Evolutionary conservation across 2,888 invertebrate species (phyloP).

Genomic region (Dermolepida albohirtum): DNA sequence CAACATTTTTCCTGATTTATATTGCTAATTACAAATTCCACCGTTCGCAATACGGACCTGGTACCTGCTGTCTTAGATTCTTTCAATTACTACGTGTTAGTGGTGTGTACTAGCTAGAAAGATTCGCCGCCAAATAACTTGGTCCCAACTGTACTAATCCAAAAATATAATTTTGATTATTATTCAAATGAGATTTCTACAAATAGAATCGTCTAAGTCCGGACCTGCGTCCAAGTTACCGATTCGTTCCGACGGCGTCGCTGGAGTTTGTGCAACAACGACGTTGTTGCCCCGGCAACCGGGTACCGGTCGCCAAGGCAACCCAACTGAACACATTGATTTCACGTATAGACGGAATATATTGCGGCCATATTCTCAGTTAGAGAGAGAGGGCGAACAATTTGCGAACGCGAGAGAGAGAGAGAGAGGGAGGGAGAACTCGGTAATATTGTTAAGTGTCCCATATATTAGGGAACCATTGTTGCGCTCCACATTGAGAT

Average conservation of each 20-base stretch:
- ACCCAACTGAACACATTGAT: slow-evolving; percentile 64
- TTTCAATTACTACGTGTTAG: too few relatives aligned
- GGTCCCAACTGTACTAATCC: too few relatives aligned
- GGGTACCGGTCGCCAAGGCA: slow-evolving; percentile 53
- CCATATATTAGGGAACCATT: slow-evolving; percentile 61
- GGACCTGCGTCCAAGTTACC: slow-evolving; percentile 17
- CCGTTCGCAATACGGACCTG: too few relatives aligned
- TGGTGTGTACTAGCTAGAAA: too few relatives aligned
- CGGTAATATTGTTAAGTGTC: slow-evolving; percentile 62
- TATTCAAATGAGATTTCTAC: background rate
- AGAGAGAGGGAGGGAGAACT: slow-evolving; percentile 44
- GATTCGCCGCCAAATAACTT: too few relatives aligned
- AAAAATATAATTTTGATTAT: too few relatives aligned
- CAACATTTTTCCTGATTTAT: too few relatives aligned
- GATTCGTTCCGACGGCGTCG: slow-evolving; percentile 47
- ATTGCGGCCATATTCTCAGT: slow-evolving; percentile 60
- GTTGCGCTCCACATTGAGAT: slow-evolving; percentile 58
- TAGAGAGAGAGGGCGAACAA: slow-evolving; percentile 46
- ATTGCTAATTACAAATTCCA: too few relatives aligned
- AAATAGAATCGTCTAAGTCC: slow-evolving; percentile 6
- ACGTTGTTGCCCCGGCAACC: slow-evolving; percentile 57
- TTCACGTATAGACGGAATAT: slow-evolving; percentile 66
- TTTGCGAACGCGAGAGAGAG: slow-evolving; percentile 21
- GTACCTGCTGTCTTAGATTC: too few relatives aligned
- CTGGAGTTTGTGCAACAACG: slow-evolving; percentile 52